phyloP scores from a whole-genome alignment of 92 coral and sea anemone genomes.

The Pocillopora meandrina region DNA sequence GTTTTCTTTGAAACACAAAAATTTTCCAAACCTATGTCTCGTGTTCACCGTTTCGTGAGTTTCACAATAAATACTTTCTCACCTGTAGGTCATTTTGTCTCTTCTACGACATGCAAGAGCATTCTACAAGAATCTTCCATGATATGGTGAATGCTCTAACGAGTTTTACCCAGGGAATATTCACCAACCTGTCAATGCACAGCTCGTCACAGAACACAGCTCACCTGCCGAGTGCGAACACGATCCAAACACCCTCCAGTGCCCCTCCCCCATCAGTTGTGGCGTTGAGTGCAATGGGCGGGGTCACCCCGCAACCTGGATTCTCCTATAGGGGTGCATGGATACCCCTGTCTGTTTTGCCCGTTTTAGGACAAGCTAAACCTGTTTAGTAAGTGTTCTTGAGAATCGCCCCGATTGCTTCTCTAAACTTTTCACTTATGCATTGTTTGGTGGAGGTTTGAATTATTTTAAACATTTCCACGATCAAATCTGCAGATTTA shows the following conservation, averaged over 20 bases:
- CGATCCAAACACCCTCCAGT: constrained; percentile 85
- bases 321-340: constrained; percentile 92
- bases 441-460: background rate
- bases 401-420: background rate
- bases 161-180: constrained; percentile 87
- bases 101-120: constrained; percentile 99
- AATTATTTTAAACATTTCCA: background rate
- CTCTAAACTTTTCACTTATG: background rate
- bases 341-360: constrained; percentile 91
- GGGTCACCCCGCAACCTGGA: constrained; percentile 96
- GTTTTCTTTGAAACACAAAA: background rate
- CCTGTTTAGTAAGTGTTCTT: constrained; percentile 88
- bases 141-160: constrained; percentile 95
- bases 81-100: constrained; percentile 85
- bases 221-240: constrained; percentile 58
- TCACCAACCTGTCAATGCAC: constrained; percentile 70
- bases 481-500: no score
- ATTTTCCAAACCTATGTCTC: no score
- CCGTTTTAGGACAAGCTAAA: constrained; percentile 92
- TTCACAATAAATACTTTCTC: background rate
- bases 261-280: constrained; percentile 90
- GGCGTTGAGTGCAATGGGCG: constrained; percentile 89
- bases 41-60: no score
- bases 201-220: constrained; percentile 66
- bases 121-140: constrained; percentile 95